Evolutionary conservation across 2,797 vertebrate species (phyloP).

Genomic region (Todus mexicanus): DNA sequence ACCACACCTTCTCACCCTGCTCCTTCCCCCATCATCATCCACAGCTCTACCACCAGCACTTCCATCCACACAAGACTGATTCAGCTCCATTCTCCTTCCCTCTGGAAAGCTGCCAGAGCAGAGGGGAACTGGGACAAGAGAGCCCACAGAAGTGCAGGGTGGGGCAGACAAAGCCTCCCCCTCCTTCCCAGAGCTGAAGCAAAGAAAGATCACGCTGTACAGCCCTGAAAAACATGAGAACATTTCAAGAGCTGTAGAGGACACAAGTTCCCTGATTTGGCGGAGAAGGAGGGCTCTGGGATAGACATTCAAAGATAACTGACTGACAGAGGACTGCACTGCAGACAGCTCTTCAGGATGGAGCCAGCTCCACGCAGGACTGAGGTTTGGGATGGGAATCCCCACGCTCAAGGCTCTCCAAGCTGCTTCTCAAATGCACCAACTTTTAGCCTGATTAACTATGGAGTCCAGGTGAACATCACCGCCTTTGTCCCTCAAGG

Average conservation of each 20-base stretch:
- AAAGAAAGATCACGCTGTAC: background rate
- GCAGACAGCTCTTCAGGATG: background rate
- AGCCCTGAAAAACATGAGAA: background rate
- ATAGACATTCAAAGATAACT: background rate
- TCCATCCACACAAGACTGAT: background rate
- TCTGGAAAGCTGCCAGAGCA: constrained; percentile 8
- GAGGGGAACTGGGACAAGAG: constrained; percentile 3
- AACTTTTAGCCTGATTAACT: background rate
- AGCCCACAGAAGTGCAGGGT: background rate
- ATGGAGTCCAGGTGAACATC: background rate
- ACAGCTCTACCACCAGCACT: background rate
- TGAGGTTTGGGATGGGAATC: background rate
- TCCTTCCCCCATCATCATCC: background rate
- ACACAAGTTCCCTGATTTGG: background rate
- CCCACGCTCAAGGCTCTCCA: background rate
- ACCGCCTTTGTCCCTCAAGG: background rate
- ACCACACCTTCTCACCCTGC: background rate
- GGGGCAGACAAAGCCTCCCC: background rate
- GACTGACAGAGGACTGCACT: background rate
- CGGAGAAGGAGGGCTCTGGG: background rate
- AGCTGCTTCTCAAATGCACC: background rate
- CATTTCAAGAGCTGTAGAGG: background rate
- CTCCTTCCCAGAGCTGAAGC: background rate
- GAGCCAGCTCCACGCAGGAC: background rate
- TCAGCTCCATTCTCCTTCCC: background rate